Evolutionary conservation across 2,888 invertebrate species (phyloP).

Genomic region (Thera obeliscata): DNA sequence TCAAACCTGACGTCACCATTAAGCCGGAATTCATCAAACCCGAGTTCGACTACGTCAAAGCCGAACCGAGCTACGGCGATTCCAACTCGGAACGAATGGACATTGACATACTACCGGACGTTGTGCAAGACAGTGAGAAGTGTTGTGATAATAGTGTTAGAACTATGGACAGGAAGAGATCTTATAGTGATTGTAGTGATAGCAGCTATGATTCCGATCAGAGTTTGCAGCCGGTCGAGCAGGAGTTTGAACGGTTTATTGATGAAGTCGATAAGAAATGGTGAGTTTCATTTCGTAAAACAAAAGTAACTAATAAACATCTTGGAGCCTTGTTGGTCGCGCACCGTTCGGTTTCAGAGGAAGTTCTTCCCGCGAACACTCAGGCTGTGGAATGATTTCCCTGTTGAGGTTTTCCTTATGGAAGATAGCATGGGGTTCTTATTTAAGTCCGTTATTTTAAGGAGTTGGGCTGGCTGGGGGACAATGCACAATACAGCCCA

Average conservation of each 20-base stretch:
- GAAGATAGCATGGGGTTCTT: no score
- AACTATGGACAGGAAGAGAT: constrained; percentile 57
- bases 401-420: no score
- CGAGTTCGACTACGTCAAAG: constrained; percentile 24
- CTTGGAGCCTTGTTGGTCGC: no score
- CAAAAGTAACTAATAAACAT: no score
- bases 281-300: constrained; percentile 53
- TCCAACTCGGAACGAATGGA: neutral
- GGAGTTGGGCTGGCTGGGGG: no score
- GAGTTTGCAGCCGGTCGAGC: constrained; percentile 72
- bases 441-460: neutral
- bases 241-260: constrained; percentile 74
- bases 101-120: constrained; percentile 43
- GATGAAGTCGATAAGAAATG: constrained; percentile 78
- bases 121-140: constrained; percentile 49
- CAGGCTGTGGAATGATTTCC: no score
- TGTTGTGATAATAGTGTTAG: constrained; percentile 42
- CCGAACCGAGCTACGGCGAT: constrained; percentile 15
- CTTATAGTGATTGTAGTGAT: constrained; percentile 69
- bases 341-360: no score
- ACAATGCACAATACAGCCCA: no score
- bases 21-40: constrained; percentile 14
- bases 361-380: no score
- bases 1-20: constrained; percentile 30
- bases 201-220: constrained; percentile 74